Percentiles rank a stretch among this genome's conserved stretches.
Conservation (phyloP, 2,888 invertebrate species). For the Hirtodrosophila duncani region DNA sequence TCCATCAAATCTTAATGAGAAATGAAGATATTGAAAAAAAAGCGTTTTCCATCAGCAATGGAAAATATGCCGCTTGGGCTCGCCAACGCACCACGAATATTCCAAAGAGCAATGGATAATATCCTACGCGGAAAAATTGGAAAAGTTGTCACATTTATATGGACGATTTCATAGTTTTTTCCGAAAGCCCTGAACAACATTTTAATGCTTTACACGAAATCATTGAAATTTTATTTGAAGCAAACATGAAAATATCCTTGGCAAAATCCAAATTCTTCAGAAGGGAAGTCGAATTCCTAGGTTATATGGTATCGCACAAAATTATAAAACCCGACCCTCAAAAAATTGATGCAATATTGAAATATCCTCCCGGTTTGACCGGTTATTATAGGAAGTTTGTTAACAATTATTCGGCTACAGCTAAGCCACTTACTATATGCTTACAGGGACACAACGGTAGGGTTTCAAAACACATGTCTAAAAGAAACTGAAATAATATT, state of each 20-base stretch:
- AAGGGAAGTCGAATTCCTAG: not conserved
- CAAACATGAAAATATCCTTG: not conserved
- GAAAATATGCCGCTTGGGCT: not conserved
- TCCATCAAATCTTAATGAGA: not conserved
- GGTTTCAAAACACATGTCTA: not conserved
- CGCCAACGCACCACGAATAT: not conserved
- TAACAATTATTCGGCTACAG: not conserved
- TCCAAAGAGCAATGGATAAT: not conserved
- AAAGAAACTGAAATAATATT: slow-evolving; percentile 2
- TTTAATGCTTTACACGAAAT: not conserved
- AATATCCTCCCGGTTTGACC: not conserved
- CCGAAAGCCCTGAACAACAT: not conserved
- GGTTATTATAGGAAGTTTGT: not conserved
- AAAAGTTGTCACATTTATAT: not conserved
- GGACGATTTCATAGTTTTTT: not conserved
- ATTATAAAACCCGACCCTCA: not conserved
- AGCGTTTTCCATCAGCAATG: not conserved
- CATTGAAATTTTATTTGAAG: not conserved
- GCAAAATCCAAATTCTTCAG: not conserved
- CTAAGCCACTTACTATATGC: not conserved
- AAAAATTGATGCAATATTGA: not conserved
- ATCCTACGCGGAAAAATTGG: not conserved
- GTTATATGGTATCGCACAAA: not conserved
- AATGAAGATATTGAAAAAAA: not conserved
- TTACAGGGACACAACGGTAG: not conserved